Percentiles rank a stretch among this genome's conserved stretches.
phyloP scores from a whole-genome alignment of 2,797 vertebrate species.

The Gobionotothen gibberifrons region DNA sequence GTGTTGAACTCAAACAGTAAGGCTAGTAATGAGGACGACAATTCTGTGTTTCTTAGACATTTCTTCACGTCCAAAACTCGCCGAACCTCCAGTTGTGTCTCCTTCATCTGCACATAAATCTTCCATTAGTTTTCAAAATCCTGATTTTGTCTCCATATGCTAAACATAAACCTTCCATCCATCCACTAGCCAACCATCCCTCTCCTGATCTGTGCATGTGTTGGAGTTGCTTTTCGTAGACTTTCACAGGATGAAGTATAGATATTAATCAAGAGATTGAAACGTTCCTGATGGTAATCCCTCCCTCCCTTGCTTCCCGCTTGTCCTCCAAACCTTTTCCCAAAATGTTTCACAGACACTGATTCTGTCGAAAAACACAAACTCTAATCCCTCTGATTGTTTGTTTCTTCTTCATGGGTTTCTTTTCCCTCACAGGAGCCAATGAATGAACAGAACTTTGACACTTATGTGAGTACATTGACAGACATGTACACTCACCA shows the following conservation, averaged over 20 bases:
- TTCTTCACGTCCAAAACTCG: neutral
- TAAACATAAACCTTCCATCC: slow-evolving; percentile 47
- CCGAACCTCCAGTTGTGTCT: slow-evolving; percentile 16
- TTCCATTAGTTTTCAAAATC: slow-evolving; percentile 39
- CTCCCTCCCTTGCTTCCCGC: slow-evolving; percentile 20
- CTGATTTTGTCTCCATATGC: slow-evolving; percentile 62
- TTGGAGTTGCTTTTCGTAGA: slow-evolving; percentile 32
- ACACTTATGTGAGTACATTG: slow-evolving; percentile 98
- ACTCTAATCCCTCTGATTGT: slow-evolving; percentile 28
- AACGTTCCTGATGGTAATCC: slow-evolving; percentile 26
- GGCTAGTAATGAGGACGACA: neutral
- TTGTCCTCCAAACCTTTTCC: slow-evolving; percentile 32
- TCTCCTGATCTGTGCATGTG: slow-evolving; percentile 65
- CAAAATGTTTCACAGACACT: slow-evolving; percentile 14
- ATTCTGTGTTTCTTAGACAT: slow-evolving; percentile 2
- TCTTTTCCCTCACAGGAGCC: slow-evolving; percentile 89
- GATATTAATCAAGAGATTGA: neutral
- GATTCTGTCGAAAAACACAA: neutral
- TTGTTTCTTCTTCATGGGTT: slow-evolving; percentile 37
- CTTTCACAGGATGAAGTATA: slow-evolving; percentile 17
- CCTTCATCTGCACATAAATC: slow-evolving; percentile 30
- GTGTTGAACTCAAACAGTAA: slow-evolving; percentile 1
- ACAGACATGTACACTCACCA: slow-evolving; percentile 99
- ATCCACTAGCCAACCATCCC: slow-evolving; percentile 57
- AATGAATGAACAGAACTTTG: slow-evolving; percentile 99